Base-by-base conservation (phyloP, 1,140 invertebrate species). In the Pemphigus obesinymphae region DNA sequence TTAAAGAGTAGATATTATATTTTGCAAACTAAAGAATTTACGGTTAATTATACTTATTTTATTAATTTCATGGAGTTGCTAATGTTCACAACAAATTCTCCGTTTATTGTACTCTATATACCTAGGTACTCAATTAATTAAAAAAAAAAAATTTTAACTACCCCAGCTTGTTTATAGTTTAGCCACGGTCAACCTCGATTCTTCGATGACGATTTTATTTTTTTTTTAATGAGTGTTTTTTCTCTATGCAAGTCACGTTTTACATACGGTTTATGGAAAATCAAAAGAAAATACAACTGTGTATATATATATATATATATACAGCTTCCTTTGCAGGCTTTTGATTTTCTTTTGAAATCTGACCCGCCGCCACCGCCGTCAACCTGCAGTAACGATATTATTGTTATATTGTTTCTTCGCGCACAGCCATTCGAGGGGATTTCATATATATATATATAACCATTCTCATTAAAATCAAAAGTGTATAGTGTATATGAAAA, bases 391-490 rank as follows among this genome's bases (percentile, higher is more conserved):
- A 7, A 0, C 43, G 26, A 1, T 11, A 11, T 40, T 53, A 3
- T 80, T 61, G 55, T 78, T 80, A 80, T 80, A 45, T 55, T 80
- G 63, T 80, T 45, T 31, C 34, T 31, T 70, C 40, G 8, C 6
- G 20, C 23, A 2, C 10, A 2, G n/a, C 5, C 43, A 5, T 45
- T n/a, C n/a, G n/a, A n/a, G n/a, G 58, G 53, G 11, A 58, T 23
- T 13, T 26, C 58, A 34, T 20, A 17, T 45, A 45, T 45, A 45
- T 11, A 11, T 66, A 20, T 34, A 37, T 31, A 66, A 80, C 76
- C 23, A 55, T 80, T 80, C 76, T 80, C 76, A 80, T 80, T 80
- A 80, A 80, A 80, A 80, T 80, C 50, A 80, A 80, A 73, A 73
- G 70, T 73, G 26, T 31, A n/a, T 5, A 50, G 8, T 17, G 1